Conservation (phyloP, 2,113 vertebrate genomes). For the Podilymbus podiceps region DNA sequence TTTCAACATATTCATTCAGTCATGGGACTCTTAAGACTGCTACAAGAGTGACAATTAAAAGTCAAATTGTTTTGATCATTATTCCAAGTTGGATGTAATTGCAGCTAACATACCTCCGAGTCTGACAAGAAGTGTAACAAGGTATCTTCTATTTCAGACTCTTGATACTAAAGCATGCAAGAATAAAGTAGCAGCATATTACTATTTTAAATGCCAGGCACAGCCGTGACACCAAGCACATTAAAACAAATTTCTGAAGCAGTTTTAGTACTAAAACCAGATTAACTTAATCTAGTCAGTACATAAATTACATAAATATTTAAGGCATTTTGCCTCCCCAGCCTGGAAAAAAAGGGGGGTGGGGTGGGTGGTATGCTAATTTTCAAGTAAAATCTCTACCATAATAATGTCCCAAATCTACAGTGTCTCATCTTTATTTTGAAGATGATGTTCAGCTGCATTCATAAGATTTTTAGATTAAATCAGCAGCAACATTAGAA, state of each 20-base stretch:
- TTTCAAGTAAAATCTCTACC: background rate
- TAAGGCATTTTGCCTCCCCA: background rate
- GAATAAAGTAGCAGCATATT: accelerated
- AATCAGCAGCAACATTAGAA: background rate
- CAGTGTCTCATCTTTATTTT: background rate
- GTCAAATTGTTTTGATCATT: background rate
- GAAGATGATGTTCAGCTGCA: background rate
- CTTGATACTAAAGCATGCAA: background rate
- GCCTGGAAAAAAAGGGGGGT: background rate
- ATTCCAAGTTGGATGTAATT: background rate
- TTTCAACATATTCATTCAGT: background rate
- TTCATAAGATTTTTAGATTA: background rate
- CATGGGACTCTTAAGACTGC: background rate
- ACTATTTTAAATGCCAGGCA: background rate
- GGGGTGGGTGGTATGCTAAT: background rate
- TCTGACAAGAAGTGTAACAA: background rate
- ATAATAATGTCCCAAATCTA: background rate
- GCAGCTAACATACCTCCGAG: background rate
- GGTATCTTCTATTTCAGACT: background rate
- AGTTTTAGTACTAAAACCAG: background rate
- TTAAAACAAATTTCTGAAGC: background rate
- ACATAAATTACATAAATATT: background rate
- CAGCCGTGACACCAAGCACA: background rate
- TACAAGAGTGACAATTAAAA: background rate
- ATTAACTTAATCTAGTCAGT: background rate